Evolutionary conservation across 2,113 vertebrate genomes (phyloP).

Genomic region (Amphiprion percula): DNA sequence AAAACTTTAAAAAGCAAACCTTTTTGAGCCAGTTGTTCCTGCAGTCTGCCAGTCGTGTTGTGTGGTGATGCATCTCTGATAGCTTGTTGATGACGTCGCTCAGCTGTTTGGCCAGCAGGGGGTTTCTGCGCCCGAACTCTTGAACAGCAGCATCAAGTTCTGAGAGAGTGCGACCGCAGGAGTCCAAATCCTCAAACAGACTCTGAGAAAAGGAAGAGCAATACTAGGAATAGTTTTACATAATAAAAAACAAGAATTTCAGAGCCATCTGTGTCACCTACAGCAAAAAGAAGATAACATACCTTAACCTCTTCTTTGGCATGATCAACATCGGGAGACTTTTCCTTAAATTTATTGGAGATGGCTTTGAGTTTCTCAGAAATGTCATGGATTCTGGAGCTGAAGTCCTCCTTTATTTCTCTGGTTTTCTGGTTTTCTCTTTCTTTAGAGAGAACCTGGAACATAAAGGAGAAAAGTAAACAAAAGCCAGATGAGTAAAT

Average conservation of each 20-base stretch:
- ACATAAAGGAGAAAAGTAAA: background rate
- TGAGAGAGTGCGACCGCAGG: constrained; percentile 86
- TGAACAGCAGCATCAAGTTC: constrained; percentile 90
- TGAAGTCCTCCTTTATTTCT: constrained; percentile 88
- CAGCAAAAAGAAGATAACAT: constrained; percentile 3
- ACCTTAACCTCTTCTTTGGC: constrained; percentile 93
- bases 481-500: background rate
- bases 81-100: constrained; percentile 88
- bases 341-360: constrained; percentile 89
- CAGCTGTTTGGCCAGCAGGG: constrained; percentile 88
- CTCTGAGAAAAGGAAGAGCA: constrained; percentile 70
- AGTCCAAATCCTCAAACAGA: constrained; percentile 89
- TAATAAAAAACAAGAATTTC: background rate
- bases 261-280: background rate
- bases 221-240: background rate
- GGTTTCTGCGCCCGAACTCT: constrained; percentile 89
- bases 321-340: constrained; percentile 87
- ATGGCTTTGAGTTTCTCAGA: constrained; percentile 89
- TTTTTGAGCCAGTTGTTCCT: constrained; percentile 89
- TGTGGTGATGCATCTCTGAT: constrained; percentile 90
- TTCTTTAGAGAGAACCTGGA: constrained; percentile 91
- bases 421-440: constrained; percentile 90
- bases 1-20: constrained; percentile 73
- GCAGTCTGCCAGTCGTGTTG: constrained; percentile 87
- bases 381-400: constrained; percentile 86